Percentiles rank a stretch among this genome's conserved stretches.
phyloP scores from a whole-genome alignment of 1,140 invertebrate species.

The Sycobia sp. region DNA sequence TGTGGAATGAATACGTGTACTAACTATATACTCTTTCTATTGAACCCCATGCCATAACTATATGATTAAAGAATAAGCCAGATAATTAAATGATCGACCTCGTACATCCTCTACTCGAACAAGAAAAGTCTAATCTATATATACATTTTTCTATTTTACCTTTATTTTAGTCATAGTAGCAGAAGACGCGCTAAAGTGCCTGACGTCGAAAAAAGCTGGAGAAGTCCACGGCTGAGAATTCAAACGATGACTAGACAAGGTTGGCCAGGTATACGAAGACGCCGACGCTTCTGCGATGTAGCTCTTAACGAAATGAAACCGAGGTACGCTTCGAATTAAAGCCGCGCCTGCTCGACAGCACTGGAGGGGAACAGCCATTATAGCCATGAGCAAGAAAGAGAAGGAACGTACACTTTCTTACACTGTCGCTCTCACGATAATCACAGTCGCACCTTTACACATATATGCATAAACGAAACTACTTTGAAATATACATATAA shows the following conservation, averaged over 20 bases:
- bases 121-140: no score
- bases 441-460: no score
- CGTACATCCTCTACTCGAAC: no score
- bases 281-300: slow-evolving; percentile 1
- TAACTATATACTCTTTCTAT: no score
- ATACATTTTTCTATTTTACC: no score
- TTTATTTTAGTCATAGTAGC: slow-evolving; percentile 44
- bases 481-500: no score
- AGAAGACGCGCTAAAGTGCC: slow-evolving; percentile 28
- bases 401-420: background rate
- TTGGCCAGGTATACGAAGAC: slow-evolving; percentile 1
- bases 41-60: no score
- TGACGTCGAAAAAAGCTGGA: slow-evolving; percentile 4
- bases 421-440: background rate
- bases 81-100: no score
- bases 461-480: no score
- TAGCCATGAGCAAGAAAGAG: background rate
- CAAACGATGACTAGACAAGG: background rate
- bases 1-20: no score
- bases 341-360: slow-evolving; percentile 16
- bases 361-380: slow-evolving; percentile 37
- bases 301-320: slow-evolving; percentile 18
- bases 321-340: slow-evolving; percentile 26
- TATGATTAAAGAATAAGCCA: no score
- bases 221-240: background rate